Evolutionary conservation across 2,113 vertebrate genomes (phyloP), one percentile per base, ranked within the genome.

Genomic region (Diglossa brunneiventris): DNA sequence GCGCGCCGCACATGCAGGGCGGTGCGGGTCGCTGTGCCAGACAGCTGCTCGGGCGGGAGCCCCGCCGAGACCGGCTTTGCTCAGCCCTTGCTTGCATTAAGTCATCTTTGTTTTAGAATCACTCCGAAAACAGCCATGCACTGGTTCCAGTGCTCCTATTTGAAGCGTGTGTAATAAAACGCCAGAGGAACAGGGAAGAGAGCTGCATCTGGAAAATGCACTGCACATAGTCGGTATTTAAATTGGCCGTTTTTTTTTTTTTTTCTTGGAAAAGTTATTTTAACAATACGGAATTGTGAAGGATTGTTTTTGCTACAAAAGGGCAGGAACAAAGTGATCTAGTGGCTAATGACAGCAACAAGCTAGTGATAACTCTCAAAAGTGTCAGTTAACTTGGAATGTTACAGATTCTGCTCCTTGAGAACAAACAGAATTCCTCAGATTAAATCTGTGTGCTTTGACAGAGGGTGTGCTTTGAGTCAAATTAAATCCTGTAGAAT

Each of bases 41-140:
- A 3, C 49, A 27, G 50, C 94, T 76, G 85, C 62, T 5, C 2
- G 2, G 5, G 33, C 2, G 9, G 55, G 18, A 28, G 58, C 46
- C 24, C 30, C 10, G 1, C 22, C 2, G 12, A 2, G 3, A 1
- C 10, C 0, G 9, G 0, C 30, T 41, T 3, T 20, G 37, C 46
- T 39, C 56, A 3, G 37, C 41, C 64, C 19, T 16, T 41, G 17
- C 21, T n/a, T 41, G 21, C 31, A 0, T 44, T 41, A 7, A 27
- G 17, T 67, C 28, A 2, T 37, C 56, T 39, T 62, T 33, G 18
- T 0, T 76, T 33, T 28, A 56, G 41, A 37, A 11, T 31, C 30
- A 5, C 26, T 0, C 27, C 30, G 35, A 41, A 41, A 64, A 5
- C 26, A 22, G 4, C 22, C n/a, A 0, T 2, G 10, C 3, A 12